These are phyloP conservation scores for Scophthalmus maximus DNA, from an alignment of 2,113 vertebrate genomes.

Conservation along the genomic window DNA sequence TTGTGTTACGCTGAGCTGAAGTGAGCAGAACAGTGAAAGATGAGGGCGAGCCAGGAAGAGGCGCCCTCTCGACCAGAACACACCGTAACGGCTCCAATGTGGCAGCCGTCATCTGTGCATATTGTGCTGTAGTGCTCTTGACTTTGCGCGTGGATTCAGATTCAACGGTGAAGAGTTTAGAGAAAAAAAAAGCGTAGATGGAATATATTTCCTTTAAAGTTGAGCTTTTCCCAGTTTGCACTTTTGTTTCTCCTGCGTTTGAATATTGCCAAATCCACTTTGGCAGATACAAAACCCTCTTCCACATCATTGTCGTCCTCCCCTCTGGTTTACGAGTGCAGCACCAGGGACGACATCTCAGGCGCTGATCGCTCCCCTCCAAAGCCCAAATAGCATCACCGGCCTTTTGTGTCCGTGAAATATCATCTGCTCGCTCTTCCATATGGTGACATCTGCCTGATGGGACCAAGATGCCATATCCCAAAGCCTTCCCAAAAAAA, in stretches of 20 bases:
- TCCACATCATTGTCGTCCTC: slow-evolving; percentile 26
- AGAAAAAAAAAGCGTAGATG: too few species aligned
- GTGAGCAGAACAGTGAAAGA: slow-evolving; percentile 44
- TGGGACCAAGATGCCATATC: slow-evolving; percentile 52
- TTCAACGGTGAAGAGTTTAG: slow-evolving; percentile 16
- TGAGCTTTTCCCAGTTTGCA: slow-evolving; percentile 25
- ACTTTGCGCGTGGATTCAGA: slow-evolving; percentile 28
- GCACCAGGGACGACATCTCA: slow-evolving; percentile 7
- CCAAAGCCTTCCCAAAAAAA: slow-evolving; percentile 41
- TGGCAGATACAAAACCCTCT: slow-evolving; percentile 27
- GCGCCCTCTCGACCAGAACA: slow-evolving; percentile 46
- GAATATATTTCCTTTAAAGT: slow-evolving; percentile 3
- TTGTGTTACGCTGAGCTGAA: slow-evolving; percentile 46
- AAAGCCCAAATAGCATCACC: slow-evolving; percentile 53
- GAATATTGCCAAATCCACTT: slow-evolving; percentile 41
- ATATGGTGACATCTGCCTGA: slow-evolving; percentile 74
- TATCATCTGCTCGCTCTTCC: slow-evolving; percentile 45
- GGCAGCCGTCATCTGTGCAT: slow-evolving; percentile 61
- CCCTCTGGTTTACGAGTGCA: slow-evolving; percentile 25
- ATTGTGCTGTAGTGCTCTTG: slow-evolving; percentile 71
- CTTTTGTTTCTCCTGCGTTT: slow-evolving; percentile 31
- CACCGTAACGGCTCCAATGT: slow-evolving; percentile 35
- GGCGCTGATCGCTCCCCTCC: slow-evolving; percentile 30
- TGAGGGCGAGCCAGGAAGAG: slow-evolving; percentile 47
- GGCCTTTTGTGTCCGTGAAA: slow-evolving; percentile 62